phyloP scores from a whole-genome alignment of 2,888 invertebrate species.

The Napeogenes inachia region DNA sequence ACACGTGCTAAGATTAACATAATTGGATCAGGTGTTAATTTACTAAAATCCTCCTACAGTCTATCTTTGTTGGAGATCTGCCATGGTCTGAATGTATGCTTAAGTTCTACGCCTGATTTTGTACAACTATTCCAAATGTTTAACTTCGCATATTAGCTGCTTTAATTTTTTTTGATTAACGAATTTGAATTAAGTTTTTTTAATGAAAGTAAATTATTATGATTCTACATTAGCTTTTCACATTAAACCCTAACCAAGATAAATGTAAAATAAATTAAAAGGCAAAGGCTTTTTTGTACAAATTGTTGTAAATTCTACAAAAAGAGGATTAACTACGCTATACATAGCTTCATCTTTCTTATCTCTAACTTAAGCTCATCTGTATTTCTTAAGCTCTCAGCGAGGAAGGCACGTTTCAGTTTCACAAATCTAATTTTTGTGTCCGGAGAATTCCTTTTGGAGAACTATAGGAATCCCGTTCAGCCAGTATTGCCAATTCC shows the following conservation, averaged over 20 bases:
- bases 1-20: constrained; percentile 36
- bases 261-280: no score
- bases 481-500: constrained; percentile 63
- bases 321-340: constrained; percentile 2
- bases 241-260: no score
- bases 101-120: constrained; percentile 5
- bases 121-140: neutral
- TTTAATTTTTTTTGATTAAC: no score
- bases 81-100: constrained; percentile 14
- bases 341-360: constrained; percentile 15
- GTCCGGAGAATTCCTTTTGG: constrained; percentile 62
- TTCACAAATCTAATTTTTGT: constrained; percentile 72
- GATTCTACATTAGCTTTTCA: no score
- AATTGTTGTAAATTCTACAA: neutral
- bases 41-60: constrained; percentile 30
- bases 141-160: no score
- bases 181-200: no score
- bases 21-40: constrained; percentile 39
- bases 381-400: constrained; percentile 32
- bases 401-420: constrained; percentile 58
- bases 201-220: no score
- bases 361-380: constrained; percentile 28
- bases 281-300: no score
- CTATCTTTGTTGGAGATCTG: constrained; percentile 23
- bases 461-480: constrained; percentile 55